These are phyloP conservation scores for Stenichneumon culpator DNA, from an alignment of 2,888 invertebrate species.

Conservation along the genomic window DNA sequence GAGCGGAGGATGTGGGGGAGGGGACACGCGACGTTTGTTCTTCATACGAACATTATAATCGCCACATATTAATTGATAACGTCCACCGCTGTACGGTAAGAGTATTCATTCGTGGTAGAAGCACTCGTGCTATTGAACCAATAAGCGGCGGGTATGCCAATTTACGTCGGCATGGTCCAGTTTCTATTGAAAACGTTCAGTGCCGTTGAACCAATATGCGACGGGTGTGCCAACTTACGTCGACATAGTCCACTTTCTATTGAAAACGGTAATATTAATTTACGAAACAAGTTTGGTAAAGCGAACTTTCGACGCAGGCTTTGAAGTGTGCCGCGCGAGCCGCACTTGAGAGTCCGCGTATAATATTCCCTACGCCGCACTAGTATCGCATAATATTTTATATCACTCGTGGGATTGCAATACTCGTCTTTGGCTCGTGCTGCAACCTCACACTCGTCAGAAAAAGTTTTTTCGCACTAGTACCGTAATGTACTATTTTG, in stretches of 20 bases:
- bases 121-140: conserved; percentile 21
- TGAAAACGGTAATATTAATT: not conserved
- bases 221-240: not conserved
- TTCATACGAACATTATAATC: conserved; percentile 1
- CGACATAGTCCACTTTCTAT: not conserved
- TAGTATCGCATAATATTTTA: no score
- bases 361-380: no score
- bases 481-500: no score
- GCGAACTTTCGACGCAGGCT: no score
- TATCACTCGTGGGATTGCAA: no score
- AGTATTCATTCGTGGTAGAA: conserved; percentile 16
- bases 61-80: conserved; percentile 35
- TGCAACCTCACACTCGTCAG: no score
- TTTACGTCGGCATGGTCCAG: not conserved
- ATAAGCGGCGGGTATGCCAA: not conserved
- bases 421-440: no score
- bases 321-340: no score
- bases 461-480: no score
- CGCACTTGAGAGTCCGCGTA: no score
- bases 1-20: not conserved
- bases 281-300: no score
- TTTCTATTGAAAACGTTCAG: not conserved
- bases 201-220: not conserved
- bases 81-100: not conserved
- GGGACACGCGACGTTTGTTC: not conserved